Base-by-base conservation (phyloP, 2,888 invertebrate species). In the Lymantria monacha region DNA sequence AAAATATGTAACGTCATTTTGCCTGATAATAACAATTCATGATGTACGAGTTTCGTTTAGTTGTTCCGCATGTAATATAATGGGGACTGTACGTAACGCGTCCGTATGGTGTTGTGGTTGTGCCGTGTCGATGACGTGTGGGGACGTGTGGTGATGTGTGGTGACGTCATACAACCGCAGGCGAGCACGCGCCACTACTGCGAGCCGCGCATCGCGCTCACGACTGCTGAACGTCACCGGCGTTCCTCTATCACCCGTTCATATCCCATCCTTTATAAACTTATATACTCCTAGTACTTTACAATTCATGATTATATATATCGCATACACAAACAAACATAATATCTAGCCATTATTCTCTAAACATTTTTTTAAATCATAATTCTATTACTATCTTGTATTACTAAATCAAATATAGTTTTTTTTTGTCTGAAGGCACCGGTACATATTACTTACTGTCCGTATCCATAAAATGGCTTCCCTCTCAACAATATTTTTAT, bases 161-260 rank as follows among this genome's bases (percentile, higher is more conserved):
- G 48, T 58, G 65, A 57, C 62, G 65, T 48, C 48, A 36, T 12
- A 12, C 12, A 9, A 38, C 12, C 22, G 12, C 83, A 87, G 89
- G 85, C 80, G 90, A 87, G 70, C 85, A 82, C 78, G 85, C 86
- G 69, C 89, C 89, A 72, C 72, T 88, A 81, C 89, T 89, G 63
- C 81, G 82, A 57, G 76, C 76, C 75, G 66, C 79, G 73, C 73
- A 76, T 63, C 76, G 74, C 63, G 70, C 76, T 53, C 79, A 71
- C 71, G 64, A 69, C 74, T 83, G 85, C 79, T 81, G 85, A 81
- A 57, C 70, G 55, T 55, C 30, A 42, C 30, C 73, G 68, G 59
- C 44, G 36, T 50, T 30, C 51, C 40, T 31, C n/a, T 48, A 30
- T 13, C 47, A 38, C 53, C 5, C 3, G 1, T 30, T 11, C 52